Conservation (phyloP, 2,888 invertebrate species). For the Holacanthella duospinosa region DNA sequence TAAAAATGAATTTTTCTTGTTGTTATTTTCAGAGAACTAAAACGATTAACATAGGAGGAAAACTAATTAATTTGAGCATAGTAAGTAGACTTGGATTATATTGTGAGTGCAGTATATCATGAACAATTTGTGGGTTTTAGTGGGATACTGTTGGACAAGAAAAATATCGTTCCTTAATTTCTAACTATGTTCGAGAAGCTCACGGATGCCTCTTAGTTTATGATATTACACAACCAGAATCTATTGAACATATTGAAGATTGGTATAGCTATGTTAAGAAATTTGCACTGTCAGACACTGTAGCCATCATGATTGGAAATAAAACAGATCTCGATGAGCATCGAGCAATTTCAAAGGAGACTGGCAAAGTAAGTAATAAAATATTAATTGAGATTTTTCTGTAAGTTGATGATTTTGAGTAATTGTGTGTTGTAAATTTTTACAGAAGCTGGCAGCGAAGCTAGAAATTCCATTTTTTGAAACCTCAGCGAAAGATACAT, state of each 20-base stretch:
- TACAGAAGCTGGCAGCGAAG: conserved; percentile 15
- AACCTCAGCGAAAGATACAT: conserved; percentile 82
- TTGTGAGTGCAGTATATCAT: neutral
- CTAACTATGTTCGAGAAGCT: conserved; percentile 32
- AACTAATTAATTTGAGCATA: conserved; percentile 26
- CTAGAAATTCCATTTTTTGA: conserved; percentile 68
- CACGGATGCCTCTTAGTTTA: conserved; percentile 32
- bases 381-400: neutral
- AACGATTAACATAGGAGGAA: conserved; percentile 29
- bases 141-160: conserved; percentile 36
- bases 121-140: conserved; percentile 10
- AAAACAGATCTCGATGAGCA: conserved; percentile 27
- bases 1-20: neutral
- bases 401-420: neutral
- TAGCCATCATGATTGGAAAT: conserved; percentile 30
- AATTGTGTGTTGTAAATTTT: neutral
- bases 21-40: conserved; percentile 22
- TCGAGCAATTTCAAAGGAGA: conserved; percentile 23
- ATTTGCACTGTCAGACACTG: conserved; percentile 20
- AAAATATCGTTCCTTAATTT: conserved; percentile 29
- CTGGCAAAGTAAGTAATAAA: conserved; percentile 26
- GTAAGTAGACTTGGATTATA: conserved; percentile 10
- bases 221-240: conserved; percentile 27
- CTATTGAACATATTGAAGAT: conserved; percentile 23
- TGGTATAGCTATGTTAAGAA: conserved; percentile 31